Base-by-base conservation (phyloP, 2,113 vertebrate species). In the Platycercus adscitus region DNA sequence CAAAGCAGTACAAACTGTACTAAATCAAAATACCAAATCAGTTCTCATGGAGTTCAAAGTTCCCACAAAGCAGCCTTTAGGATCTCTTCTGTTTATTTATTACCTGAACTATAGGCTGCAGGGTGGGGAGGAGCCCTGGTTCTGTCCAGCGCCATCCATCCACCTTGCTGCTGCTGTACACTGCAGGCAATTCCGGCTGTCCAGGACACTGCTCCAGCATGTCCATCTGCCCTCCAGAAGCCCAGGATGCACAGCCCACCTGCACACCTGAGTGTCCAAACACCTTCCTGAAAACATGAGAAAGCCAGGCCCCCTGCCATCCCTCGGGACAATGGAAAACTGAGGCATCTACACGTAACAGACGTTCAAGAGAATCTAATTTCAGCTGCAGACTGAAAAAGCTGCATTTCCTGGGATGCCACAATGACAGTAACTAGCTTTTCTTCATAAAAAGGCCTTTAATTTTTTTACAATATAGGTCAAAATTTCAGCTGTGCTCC, bases 161-260 rank as follows among this genome's bases (percentile, higher is more conserved):
- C 2, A 2, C 47, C 55, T 75, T 8, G 1, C 50, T 1, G 0
- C 66, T 8, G 1, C 46, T 24, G 3, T 0, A 5, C 15, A 1
- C 19, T 13, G 15, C 39, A 2, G 43, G 47, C 6, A 17, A 43
- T 6, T 20, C 43, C 61, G 9, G 53, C 37, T 33, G 37, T 2
- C 37, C 60, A 60, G 76, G 91, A 77, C 26, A 5, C 52, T 15
- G 78, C 52, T 75, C 50, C 56, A 17, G 44, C 19, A 7, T 0
- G 0, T 58, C 44, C 6, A 14, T 4, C 39, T n/a, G 7, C 1
- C 64, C 41, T 1, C n/a, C 65, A 29, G 46, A 12, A 89, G 24
- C 20, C 56, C 46, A 17, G 0, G 1, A 39, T 0, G 31, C 14
- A 5, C 47, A 25, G 8, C 1, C 9, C 3, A 2, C 31, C 56